A percentile compares a stretch with the other conserved stretches of the same genome.
Conservation (phyloP, 2,113 vertebrate species). For the Tragelaphus scriptus region DNA sequence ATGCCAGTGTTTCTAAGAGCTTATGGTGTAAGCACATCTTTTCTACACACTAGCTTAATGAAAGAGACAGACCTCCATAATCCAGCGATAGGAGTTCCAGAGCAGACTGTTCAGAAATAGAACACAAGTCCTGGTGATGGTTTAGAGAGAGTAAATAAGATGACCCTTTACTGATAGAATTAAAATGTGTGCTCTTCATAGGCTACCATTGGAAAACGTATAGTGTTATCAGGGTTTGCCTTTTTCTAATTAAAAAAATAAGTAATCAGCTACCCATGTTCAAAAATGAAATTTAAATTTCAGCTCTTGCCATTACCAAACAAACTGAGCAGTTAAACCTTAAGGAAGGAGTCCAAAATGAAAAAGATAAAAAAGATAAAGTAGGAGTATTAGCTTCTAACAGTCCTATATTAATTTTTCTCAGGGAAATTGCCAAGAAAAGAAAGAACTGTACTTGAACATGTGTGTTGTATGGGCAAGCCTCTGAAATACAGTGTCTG, state of each 20-base stretch:
- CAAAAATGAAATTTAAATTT: constrained; percentile 14
- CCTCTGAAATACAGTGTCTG: neutral
- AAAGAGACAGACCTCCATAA: neutral
- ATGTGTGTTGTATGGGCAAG: neutral
- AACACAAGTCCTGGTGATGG: constrained; percentile 16
- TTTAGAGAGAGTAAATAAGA: constrained; percentile 39
- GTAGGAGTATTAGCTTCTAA: neutral
- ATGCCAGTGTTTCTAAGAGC: neutral
- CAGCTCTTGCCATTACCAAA: neutral
- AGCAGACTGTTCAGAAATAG: constrained; percentile 44
- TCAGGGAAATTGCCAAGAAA: neutral
- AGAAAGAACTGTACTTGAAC: neutral
- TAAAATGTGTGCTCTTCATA: constrained; percentile 53
- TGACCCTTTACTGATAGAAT: constrained; percentile 38
- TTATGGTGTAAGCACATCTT: neutral
- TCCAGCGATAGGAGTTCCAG: constrained; percentile 38
- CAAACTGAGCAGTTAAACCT: neutral
- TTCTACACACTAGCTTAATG: neutral
- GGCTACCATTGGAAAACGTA: constrained; percentile 14
- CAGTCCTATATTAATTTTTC: neutral
- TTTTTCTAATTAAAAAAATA: constrained; percentile 31
- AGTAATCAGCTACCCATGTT: constrained; percentile 6
- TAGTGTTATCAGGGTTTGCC: constrained; percentile 28
- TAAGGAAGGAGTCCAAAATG: neutral
- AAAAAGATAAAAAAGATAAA: neutral